A percentile compares a stretch with the other conserved stretches of the same genome.
Conservation (phyloP, 2,888 invertebrate species). For the Euplexia lucipara region DNA sequence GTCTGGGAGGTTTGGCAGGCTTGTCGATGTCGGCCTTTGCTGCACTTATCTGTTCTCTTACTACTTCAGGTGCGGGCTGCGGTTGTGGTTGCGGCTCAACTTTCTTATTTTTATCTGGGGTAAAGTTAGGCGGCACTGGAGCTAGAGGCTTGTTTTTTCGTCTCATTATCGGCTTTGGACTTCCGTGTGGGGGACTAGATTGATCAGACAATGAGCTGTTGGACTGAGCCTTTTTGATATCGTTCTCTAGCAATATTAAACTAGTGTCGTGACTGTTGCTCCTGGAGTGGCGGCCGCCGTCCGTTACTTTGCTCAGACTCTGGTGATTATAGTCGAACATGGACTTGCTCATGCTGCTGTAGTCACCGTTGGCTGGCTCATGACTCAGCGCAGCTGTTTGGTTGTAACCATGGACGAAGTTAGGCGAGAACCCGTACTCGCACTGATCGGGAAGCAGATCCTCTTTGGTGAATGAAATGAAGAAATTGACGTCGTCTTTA, state of each 20-base stretch:
- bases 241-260: conserved; percentile 86
- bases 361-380: conserved; percentile 86
- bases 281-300: conserved; percentile 87
- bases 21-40: conserved; percentile 83
- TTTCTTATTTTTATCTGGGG: conserved; percentile 86
- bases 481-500: conserved; percentile 94
- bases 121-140: conserved; percentile 92
- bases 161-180: conserved; percentile 93
- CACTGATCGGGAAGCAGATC: conserved; percentile 90
- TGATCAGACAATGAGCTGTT: conserved; percentile 93
- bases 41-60: conserved; percentile 68
- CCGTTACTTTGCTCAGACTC: conserved; percentile 61
- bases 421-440: conserved; percentile 85
- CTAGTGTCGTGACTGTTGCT: conserved; percentile 92
- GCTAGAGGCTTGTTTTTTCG: conserved; percentile 95
- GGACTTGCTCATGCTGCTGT: conserved; percentile 84
- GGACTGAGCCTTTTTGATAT: conserved; percentile 92
- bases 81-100: conserved; percentile 72
- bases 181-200: conserved; percentile 93
- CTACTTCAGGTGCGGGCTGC: conserved; percentile 48
- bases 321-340: conserved; percentile 82
- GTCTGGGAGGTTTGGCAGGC: conserved; percentile 93
- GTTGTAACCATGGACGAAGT: conserved; percentile 82
- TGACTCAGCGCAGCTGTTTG: conserved; percentile 84
- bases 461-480: conserved; percentile 91